phyloP scores from a whole-genome alignment of 2,113 vertebrate genomes.

The Thymallus thymallus region DNA sequence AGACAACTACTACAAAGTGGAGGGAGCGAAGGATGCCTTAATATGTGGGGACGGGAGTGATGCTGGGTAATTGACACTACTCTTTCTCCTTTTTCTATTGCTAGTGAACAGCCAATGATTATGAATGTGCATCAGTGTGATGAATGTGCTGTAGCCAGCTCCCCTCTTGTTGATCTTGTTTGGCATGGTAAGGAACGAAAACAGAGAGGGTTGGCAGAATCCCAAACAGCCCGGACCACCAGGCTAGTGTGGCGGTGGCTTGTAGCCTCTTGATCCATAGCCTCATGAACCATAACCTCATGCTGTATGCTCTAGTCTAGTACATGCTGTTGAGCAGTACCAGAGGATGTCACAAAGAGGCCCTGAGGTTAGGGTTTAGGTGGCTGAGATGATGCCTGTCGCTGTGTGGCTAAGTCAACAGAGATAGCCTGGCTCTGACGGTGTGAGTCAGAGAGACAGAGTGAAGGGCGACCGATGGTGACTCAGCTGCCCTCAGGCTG shows the following conservation, averaged over 20 bases:
- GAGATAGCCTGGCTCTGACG: background rate
- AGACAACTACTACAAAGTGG: constrained; percentile 90
- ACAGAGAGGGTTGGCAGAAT: too few species aligned
- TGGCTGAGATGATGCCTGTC: constrained; percentile 1
- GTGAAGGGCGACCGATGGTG: background rate
- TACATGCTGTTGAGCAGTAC: background rate
- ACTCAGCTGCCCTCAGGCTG: background rate
- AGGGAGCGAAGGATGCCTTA: constrained; percentile 86
- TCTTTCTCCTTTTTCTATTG: too few species aligned
- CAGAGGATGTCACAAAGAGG: background rate
- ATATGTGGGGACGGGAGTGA: constrained; percentile 91
- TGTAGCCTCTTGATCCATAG: too few species aligned
- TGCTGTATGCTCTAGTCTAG: too few species aligned
- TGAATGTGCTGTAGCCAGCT: too few species aligned
- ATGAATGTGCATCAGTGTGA: too few species aligned
- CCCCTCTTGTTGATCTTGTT: too few species aligned
- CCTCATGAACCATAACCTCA: too few species aligned
- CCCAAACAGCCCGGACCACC: too few species aligned
- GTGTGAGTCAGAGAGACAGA: background rate
- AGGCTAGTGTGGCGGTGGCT: too few species aligned
- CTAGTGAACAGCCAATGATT: too few species aligned
- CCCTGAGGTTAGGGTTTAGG: background rate
- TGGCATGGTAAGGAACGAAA: too few species aligned
- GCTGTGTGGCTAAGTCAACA: background rate
- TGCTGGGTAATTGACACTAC: constrained; percentile 82